A percentile compares a stretch with the other conserved stretches of the same genome.
phyloP scores from a whole-genome alignment of 2,888 invertebrate species.

The Dasysyrphus tricinctus region DNA sequence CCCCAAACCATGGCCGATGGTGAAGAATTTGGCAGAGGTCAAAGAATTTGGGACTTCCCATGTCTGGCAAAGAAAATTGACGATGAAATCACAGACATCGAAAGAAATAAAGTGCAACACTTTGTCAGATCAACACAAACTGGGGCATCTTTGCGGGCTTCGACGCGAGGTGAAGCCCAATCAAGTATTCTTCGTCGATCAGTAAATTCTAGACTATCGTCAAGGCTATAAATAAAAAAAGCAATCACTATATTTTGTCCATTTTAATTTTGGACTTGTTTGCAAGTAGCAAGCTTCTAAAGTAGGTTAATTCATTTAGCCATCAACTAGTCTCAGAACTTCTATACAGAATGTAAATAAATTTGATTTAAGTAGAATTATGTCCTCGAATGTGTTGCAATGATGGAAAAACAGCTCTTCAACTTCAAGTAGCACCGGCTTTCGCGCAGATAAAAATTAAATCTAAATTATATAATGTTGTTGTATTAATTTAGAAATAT shows the following conservation, averaged over 20 bases:
- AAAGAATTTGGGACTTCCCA: slow-evolving; percentile 92
- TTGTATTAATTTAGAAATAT: neutral
- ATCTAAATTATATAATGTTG: neutral
- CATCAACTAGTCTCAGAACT: slow-evolving; percentile 68
- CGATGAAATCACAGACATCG: slow-evolving; percentile 78
- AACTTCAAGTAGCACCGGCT: slow-evolving; percentile 13
- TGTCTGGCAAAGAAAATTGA: slow-evolving; percentile 87
- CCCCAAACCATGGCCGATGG: slow-evolving; percentile 94
- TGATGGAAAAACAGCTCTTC: slow-evolving; percentile 39
- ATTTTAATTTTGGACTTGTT: slow-evolving; percentile 61
- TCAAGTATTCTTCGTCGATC: slow-evolving; percentile 86
- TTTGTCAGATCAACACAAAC: slow-evolving; percentile 82
- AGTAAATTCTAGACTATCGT: slow-evolving; percentile 84
- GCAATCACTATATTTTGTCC: slow-evolving; percentile 6
- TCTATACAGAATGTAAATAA: slow-evolving; percentile 48
- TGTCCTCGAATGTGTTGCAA: slow-evolving; percentile 53
- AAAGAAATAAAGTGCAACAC: slow-evolving; percentile 76
- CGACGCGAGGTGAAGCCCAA: slow-evolving; percentile 86
- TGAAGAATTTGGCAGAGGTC: slow-evolving; percentile 92
- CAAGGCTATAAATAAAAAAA: slow-evolving; percentile 78
- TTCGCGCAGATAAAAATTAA: neutral
- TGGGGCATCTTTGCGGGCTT: slow-evolving; percentile 85
- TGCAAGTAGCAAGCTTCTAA: slow-evolving; percentile 18
- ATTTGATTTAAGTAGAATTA: slow-evolving; percentile 24
- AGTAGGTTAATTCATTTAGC: slow-evolving; percentile 62